phyloP scores from a whole-genome alignment of 2,113 vertebrate genomes.

The Crotophaga sulcirostris region DNA sequence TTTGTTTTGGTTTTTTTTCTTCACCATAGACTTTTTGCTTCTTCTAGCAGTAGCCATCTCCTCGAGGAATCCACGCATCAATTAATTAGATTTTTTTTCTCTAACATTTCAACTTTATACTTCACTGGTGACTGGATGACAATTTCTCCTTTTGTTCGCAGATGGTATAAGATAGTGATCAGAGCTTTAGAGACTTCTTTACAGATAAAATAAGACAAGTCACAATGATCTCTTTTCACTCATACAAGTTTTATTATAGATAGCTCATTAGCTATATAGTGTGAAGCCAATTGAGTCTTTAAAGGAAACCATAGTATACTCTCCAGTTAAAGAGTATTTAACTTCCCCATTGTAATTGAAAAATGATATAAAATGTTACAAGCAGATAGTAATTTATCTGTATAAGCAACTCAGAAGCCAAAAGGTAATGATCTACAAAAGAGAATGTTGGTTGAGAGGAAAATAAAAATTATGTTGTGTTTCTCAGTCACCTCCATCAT shows the following conservation, averaged over 20 bases:
- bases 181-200: constrained; percentile 11
- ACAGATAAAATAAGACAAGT: not conserved
- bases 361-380: not conserved
- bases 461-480: not conserved
- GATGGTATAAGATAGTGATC: not conserved
- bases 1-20: not conserved
- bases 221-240: not conserved
- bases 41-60: not conserved
- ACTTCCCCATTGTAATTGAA: not conserved
- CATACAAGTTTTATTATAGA: not conserved
- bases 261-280: constrained; percentile 26
- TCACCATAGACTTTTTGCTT: not conserved
- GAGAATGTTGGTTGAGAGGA: not conserved
- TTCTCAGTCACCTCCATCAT: not conserved
- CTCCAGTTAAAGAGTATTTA: not conserved
- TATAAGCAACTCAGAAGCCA: not conserved
- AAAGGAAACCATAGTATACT: not conserved
- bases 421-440: not conserved
- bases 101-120: not conserved
- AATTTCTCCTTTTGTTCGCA: not conserved
- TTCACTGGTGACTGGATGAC: not conserved
- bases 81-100: not conserved
- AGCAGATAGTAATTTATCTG: not conserved
- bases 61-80: not conserved
- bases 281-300: constrained; percentile 17